Evolutionary conservation across 2,797 vertebrate species (phyloP).

Genomic region (Sebastes kiyomatsui): DNA sequence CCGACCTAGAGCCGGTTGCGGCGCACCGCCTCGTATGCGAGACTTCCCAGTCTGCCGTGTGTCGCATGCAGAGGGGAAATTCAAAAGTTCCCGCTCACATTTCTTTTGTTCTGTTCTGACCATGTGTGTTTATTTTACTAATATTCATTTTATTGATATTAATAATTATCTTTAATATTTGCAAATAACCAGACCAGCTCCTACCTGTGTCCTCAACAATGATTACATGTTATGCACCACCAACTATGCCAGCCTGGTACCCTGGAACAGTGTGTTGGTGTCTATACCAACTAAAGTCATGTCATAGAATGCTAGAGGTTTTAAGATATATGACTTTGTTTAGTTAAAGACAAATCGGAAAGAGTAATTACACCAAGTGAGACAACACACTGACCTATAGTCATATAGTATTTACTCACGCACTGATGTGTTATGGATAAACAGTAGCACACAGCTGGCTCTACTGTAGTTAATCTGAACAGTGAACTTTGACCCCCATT

Average conservation of each 20-base stretch:
- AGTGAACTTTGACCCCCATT: constrained; percentile 49
- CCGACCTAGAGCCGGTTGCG: no score
- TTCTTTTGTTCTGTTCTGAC: no score
- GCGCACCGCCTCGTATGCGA: no score
- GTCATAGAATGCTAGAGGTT: neutral
- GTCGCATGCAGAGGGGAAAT: no score
- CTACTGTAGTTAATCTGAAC: constrained; percentile 21
- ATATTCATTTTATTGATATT: no score
- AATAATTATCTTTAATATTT: no score
- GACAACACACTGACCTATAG: neutral
- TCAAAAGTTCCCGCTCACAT: no score
- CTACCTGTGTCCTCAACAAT: no score
- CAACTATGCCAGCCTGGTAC: neutral
- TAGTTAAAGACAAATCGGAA: neutral
- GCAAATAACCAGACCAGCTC: no score
- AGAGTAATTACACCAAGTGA: neutral
- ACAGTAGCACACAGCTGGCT: constrained; percentile 18
- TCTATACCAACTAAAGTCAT: neutral
- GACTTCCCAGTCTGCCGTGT: no score
- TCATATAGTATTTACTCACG: neutral
- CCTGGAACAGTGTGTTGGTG: neutral
- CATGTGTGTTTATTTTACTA: no score
- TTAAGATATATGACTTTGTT: neutral
- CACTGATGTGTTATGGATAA: neutral
- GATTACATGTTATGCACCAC: no score